phyloP scores from a whole-genome alignment of 2,888 invertebrate species.

The Choreutis nemorana region DNA sequence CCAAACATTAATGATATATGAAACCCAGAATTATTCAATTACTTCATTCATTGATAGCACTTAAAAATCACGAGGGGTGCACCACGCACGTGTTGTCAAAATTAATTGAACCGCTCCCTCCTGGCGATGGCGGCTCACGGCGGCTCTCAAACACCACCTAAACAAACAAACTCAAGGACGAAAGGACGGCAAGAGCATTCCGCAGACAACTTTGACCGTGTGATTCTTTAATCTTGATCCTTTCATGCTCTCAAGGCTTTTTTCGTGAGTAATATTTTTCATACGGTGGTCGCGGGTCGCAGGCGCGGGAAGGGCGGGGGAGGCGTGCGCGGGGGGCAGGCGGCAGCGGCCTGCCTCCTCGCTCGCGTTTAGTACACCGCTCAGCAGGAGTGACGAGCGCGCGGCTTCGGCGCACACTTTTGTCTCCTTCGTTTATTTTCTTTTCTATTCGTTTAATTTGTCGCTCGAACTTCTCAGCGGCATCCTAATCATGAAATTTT shows the following conservation, averaged over 20 bases:
- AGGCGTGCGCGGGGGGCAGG: conserved; percentile 31
- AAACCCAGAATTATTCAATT: no score
- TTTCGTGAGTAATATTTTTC: conserved; percentile 40
- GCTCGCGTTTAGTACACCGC: conserved; percentile 63
- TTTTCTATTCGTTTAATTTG: conserved; percentile 65
- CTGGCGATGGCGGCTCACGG: not conserved
- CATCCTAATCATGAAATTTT: conserved; percentile 40
- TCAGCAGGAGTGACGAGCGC: conserved; percentile 66
- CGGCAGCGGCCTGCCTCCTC: conserved; percentile 52
- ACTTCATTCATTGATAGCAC: no score
- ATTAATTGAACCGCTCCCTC: conserved; percentile 36
- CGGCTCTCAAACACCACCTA: conserved; percentile 22
- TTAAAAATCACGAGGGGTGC: conserved; percentile 24
- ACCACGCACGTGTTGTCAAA: conserved; percentile 56
- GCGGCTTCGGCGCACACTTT: conserved; percentile 59
- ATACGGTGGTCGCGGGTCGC: conserved; percentile 44
- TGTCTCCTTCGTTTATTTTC: conserved; percentile 66
- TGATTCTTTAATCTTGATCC: no score
- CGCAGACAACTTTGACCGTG: no score
- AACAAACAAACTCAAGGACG: conserved; percentile 19
- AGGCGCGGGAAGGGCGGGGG: conserved; percentile 32
- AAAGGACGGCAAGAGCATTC: conserved; percentile 20
- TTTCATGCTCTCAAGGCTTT: conserved; percentile 34
- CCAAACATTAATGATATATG: no score
- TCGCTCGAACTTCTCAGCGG: conserved; percentile 39